Evolutionary conservation across 2,797 vertebrate genomes (phyloP).

Genomic region (Chloroceryle inda): DNA sequence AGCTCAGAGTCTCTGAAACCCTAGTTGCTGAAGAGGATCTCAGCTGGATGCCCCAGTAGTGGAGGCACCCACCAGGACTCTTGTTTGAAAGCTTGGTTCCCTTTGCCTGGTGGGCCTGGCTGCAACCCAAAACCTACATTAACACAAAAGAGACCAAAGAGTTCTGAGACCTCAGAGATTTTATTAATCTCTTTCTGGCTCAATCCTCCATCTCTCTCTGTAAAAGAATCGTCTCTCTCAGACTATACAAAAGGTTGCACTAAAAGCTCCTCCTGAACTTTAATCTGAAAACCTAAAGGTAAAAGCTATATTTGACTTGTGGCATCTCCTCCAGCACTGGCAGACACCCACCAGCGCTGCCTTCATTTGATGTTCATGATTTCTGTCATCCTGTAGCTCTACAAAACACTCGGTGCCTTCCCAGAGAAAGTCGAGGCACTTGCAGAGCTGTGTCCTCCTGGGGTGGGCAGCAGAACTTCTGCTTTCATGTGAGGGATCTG

Average conservation of each 20-base stretch:
- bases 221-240: not conserved
- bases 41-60: not conserved
- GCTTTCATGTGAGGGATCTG: not conserved
- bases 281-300: not conserved
- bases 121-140: not conserved
- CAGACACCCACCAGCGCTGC: not conserved
- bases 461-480: not conserved
- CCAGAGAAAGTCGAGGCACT: not conserved
- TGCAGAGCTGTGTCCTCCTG: not conserved
- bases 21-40: not conserved
- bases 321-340: not conserved
- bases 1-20: rapidly evolving
- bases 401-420: not conserved
- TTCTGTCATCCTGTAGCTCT: not conserved
- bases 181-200: not conserved
- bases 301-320: not conserved
- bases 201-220: not conserved
- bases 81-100: not conserved
- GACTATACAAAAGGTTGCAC: not conserved
- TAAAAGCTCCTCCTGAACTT: not conserved
- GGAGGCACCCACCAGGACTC: not conserved
- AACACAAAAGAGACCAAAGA: not conserved
- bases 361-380: not conserved
- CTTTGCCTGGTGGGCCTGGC: not conserved
- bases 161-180: not conserved